These are phyloP conservation scores for Tapera naevia DNA, from an alignment of 2,797 vertebrate species.

Conservation along the genomic window DNA sequence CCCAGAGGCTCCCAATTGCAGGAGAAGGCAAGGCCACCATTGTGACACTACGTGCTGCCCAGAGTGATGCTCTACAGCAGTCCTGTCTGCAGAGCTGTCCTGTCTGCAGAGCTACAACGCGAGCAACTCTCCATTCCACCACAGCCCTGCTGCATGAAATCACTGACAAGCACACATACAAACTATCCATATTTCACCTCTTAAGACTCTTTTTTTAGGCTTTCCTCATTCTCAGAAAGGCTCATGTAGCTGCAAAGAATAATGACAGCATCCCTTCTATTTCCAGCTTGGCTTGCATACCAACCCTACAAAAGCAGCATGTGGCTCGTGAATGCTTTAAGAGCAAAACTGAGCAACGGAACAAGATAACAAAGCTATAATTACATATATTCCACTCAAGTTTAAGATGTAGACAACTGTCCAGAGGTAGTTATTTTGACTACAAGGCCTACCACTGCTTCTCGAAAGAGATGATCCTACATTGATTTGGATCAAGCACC, in stretches of 20 bases:
- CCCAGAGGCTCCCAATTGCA: background rate
- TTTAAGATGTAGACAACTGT: background rate
- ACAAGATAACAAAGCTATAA: background rate
- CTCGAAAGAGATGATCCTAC: background rate
- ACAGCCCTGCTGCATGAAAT: background rate
- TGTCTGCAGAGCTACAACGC: background rate
- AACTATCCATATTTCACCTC: background rate
- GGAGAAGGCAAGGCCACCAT: background rate
- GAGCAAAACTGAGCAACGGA: background rate
- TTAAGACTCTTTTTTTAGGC: background rate
- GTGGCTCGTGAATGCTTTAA: background rate
- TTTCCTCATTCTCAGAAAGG: background rate
- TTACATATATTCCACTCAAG: background rate
- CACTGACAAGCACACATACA: background rate
- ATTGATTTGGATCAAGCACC: background rate
- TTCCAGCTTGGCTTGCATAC: background rate
- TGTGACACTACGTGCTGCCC: background rate
- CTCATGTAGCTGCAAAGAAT: background rate
- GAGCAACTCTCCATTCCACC: accelerated
- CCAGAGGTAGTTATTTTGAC: background rate
- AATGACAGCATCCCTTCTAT: background rate
- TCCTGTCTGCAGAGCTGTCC: background rate
- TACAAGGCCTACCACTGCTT: background rate
- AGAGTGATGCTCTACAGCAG: background rate
- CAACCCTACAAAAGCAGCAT: background rate